Conservation (phyloP, 2,888 invertebrate species). For the Macrophya alboannulata region DNA sequence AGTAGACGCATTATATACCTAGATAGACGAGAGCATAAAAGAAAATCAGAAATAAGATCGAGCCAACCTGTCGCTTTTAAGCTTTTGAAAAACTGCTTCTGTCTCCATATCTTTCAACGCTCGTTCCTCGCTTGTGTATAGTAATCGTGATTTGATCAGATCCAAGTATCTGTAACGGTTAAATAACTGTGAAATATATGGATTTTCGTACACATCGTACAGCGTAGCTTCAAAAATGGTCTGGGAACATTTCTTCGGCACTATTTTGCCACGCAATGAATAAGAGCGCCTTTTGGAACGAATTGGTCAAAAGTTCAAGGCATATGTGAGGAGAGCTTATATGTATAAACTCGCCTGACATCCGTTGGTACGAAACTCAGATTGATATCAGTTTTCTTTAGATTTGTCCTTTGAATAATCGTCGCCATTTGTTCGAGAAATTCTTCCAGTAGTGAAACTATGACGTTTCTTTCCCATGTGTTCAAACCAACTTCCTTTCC, state of each 20-base stretch:
- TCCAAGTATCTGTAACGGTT: slow-evolving; percentile 29
- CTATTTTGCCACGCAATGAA: background rate
- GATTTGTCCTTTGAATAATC: slow-evolving; percentile 12
- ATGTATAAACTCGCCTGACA: slow-evolving; percentile 7
- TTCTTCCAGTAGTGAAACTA: slow-evolving; percentile 35
- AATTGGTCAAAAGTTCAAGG: background rate
- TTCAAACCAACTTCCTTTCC: slow-evolving; percentile 15
- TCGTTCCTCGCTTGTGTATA: slow-evolving; percentile 45
- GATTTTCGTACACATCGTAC: background rate
- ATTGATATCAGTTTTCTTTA: slow-evolving; percentile 39
- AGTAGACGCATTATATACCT: background rate
- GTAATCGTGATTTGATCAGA: slow-evolving; percentile 37
- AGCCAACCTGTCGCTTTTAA: slow-evolving; percentile 45
- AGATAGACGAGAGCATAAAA: background rate
- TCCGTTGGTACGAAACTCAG: slow-evolving; percentile 36
- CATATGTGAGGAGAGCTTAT: no score
- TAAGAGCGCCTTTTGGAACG: background rate
- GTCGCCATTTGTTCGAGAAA: slow-evolving; percentile 37
- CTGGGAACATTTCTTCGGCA: background rate
- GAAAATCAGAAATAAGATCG: background rate
- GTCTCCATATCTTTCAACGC: slow-evolving; percentile 40
- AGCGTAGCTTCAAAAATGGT: no score
- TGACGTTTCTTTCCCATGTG: slow-evolving; percentile 34
- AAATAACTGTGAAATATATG: background rate
- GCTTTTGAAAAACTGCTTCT: slow-evolving; percentile 48